Evolutionary conservation across 2,113 vertebrate species (phyloP).

Genomic region (rat (Rattus norvegicus)): GRCr8 NC_086019.1:144113501-144114000

Average conservation of each 20-base stretch:
- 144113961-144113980: not conserved
- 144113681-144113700: not conserved
- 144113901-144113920: not conserved
- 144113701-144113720: not conserved
- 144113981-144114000: not conserved
- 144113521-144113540: not conserved
- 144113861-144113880: not conserved
- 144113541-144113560: not conserved
- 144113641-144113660: too few relatives aligned
- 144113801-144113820: not conserved
- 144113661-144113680: not conserved
- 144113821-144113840: not conserved
- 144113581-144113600: not conserved
- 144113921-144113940: not conserved
- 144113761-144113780: not conserved
- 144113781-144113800: not conserved
- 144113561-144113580: not conserved
- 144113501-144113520: not conserved
- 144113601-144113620: too few relatives aligned
- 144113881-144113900: not conserved
- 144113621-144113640: not conserved
- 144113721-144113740: not conserved
- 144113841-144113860: not conserved
- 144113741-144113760: not conserved
- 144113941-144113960: not conserved